Evolutionary conservation across 2,888 invertebrate genomes (phyloP), one percentile per base, ranked within the genome.

Genomic region (Xylota sylvarum): DNA sequence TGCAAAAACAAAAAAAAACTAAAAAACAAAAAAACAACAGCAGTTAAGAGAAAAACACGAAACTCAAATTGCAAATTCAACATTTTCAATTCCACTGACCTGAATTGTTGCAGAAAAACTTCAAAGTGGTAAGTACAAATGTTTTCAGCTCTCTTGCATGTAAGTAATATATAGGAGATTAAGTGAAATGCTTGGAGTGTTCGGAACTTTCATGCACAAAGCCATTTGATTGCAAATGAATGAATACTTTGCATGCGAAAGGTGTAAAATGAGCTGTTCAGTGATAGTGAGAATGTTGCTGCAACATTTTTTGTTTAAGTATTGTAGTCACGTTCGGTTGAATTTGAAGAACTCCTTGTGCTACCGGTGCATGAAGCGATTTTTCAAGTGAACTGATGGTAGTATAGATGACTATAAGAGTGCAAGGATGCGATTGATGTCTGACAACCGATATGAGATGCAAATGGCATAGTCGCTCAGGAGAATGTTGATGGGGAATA

Each of bases 61-160:
- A 67, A 52, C 43, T 43, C 14, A 60, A 81, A 81, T 76, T 76
- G 74, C 69, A 76, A 62, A 76, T 81, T 69, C 69, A 76, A 69
- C 74, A 69, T 81, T 81, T 76, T 69, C 62, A 69, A 81, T 69
- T 76, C 81, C 69, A 69, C 67, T 81, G 81, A 70, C 81, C 81
- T 74, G 73, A 69, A 81, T 81, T 81, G 81, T 62, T 81, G 81
- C 69, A 76, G 65, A 77, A 67, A 67, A 55, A 64, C 14, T 58
- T 35, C n/a, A 58, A 48, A 58, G 46, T 35, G 58, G 50, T 35
- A 58, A 19, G 37, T 64, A 14, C 19, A 32, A 17, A 32, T 56
- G 30, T n/a, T 14, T 56, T 12, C 12, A 69, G 12, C 32, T 43
- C 35, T 35, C n/a, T 19, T 76, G 76, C 56, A 56, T 14, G 10